Conservation (phyloP, 2,797 vertebrate species). For the Holocentrus rufus region DNA sequence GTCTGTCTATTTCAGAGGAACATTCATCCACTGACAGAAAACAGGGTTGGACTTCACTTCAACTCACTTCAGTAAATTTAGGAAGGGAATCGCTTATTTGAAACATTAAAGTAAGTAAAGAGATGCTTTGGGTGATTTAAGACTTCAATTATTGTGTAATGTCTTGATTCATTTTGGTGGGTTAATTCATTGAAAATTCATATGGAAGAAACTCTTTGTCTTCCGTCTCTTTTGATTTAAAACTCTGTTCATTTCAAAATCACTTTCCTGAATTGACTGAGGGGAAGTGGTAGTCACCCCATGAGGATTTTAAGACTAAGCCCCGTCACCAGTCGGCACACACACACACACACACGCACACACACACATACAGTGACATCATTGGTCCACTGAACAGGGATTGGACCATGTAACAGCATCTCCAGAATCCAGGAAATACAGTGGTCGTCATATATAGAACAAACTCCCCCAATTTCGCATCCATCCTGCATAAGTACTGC, state of each 20-base stretch:
- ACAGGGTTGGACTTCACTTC: constrained; percentile 34
- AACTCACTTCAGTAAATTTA: constrained; percentile 26
- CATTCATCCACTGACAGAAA: constrained; percentile 33
- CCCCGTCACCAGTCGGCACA: constrained; percentile 58
- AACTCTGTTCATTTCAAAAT: neutral
- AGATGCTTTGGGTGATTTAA: neutral
- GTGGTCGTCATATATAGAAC: constrained; percentile 39
- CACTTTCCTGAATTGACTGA: constrained; percentile 35
- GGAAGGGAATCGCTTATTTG: neutral
- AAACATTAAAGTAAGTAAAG: neutral
- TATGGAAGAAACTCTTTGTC: too few relatives aligned
- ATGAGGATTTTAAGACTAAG: constrained; percentile 58
- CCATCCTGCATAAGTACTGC: constrained; percentile 41
- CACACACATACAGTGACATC: constrained; percentile 55
- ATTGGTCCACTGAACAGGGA: constrained; percentile 45
- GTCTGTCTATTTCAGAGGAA: constrained; percentile 39
- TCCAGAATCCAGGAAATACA: constrained; percentile 43
- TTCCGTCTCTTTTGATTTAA: neutral
- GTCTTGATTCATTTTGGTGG: neutral
- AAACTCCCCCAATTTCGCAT: constrained; percentile 47
- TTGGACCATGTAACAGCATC: constrained; percentile 44
- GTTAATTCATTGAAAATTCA: too few relatives aligned
- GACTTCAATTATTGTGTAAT: neutral
- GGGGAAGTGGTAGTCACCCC: constrained; percentile 41
- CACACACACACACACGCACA: constrained; percentile 30